phyloP scores from a whole-genome alignment of 2,888 invertebrate genomes.

The Parnassius orleans region DNA sequence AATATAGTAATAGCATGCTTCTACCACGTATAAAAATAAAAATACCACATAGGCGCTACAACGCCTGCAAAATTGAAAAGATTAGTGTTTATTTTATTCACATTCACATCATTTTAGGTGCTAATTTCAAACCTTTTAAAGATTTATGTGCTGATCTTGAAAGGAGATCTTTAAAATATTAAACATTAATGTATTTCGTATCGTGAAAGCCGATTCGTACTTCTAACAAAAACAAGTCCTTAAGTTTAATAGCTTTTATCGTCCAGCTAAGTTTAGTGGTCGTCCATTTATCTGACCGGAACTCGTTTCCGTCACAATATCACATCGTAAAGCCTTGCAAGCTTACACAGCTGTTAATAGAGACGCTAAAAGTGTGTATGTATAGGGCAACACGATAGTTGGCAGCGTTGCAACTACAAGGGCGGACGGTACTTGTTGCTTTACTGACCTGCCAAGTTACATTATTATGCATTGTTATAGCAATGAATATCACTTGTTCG shows the following conservation, averaged over 20 bases:
- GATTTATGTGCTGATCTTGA: no score
- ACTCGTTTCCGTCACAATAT: conserved; percentile 51
- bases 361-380: conserved; percentile 49
- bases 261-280: conserved; percentile 32
- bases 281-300: conserved; percentile 44
- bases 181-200: background rate
- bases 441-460: conserved; percentile 20
- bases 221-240: conserved; percentile 2
- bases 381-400: conserved; percentile 28
- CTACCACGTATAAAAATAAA: no score
- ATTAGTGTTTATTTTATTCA: no score
- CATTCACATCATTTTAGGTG: no score
- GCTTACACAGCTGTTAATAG: conserved; percentile 57
- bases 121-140: no score
- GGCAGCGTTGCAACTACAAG: conserved; percentile 32
- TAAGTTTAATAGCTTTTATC: conserved; percentile 31
- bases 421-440: conserved; percentile 38
- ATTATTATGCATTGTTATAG: conserved; percentile 2
- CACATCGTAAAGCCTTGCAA: conserved; percentile 51
- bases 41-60: no score
- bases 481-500: background rate
- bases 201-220: conserved; percentile 4
- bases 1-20: no score
- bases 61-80: no score
- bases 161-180: no score